Evolutionary conservation across 1,140 invertebrate species (phyloP).

Genomic region (Penaeus vannamei): DNA sequence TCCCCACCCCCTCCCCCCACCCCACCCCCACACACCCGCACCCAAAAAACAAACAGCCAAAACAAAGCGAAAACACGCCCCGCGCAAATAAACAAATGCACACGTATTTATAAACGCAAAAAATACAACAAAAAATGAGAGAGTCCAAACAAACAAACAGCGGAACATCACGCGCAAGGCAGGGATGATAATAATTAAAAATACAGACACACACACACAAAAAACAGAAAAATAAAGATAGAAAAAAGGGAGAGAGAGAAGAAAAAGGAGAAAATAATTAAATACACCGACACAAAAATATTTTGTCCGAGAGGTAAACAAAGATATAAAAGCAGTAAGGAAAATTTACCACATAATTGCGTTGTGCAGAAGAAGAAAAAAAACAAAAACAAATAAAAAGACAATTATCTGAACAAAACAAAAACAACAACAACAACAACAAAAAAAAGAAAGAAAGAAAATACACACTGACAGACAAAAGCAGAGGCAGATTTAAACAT

Average conservation of each 20-base stretch:
- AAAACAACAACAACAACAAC: not conserved
- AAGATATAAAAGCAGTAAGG: too few species aligned
- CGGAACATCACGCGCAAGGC: not conserved
- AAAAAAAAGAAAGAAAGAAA: not conserved
- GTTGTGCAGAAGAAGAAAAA: too few species aligned
- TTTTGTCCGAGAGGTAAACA: too few species aligned
- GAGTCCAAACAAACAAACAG: slow-evolving; percentile 12
- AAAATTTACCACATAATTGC: too few species aligned
- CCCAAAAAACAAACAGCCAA: not conserved
- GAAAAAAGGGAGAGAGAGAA: too few species aligned
- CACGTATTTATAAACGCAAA: slow-evolving; percentile 1
- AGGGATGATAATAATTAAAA: too few species aligned
- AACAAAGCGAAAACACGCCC: slow-evolving; percentile 38
- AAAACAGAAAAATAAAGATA: too few species aligned
- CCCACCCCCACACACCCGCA: not conserved
- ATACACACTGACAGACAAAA: not conserved
- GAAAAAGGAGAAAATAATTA: too few species aligned
- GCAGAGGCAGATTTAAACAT: not conserved
- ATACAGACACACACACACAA: too few species aligned
- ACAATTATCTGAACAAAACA: too few species aligned
- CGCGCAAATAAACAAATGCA: not conserved
- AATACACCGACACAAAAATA: too few species aligned
- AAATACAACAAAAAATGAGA: not conserved
- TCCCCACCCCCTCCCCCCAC: not conserved
- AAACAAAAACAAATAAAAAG: too few species aligned